phyloP scores from a whole-genome alignment of 2,113 vertebrate species.

The Podocnemis expansa region DNA sequence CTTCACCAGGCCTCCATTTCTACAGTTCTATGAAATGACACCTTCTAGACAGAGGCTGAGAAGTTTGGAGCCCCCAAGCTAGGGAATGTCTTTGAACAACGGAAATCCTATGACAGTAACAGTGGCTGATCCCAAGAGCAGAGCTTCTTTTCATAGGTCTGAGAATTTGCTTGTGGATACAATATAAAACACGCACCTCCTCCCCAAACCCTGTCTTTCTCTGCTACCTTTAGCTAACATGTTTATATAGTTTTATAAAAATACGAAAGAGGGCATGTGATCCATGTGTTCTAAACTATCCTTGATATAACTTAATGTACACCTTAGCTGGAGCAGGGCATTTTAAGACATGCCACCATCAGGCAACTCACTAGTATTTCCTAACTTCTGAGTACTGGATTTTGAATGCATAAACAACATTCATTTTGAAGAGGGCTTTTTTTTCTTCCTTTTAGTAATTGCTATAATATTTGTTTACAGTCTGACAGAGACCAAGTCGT shows the following conservation, averaged over 20 bases:
- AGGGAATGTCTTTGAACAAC: neutral
- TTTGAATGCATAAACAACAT: neutral
- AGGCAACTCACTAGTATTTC: neutral
- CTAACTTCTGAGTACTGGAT: neutral
- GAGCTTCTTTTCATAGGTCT: neutral
- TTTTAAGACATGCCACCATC: neutral
- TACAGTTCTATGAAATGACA: neutral
- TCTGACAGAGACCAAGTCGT: neutral
- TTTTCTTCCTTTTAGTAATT: neutral
- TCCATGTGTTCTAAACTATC: neutral
- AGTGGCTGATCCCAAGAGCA: neutral
- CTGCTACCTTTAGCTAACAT: neutral
- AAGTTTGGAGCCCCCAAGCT: neutral
- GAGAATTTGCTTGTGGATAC: neutral
- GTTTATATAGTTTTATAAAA: neutral
- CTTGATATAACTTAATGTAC: neutral
- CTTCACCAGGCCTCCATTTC: neutral
- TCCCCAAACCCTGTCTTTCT: neutral
- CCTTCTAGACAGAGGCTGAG: neutral
- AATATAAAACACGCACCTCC: neutral
- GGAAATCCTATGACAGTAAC: neutral
- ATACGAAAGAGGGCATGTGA: neutral
- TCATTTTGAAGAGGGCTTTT: no score
- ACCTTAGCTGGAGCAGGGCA: neutral
- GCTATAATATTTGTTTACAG: neutral